These are phyloP conservation scores for Strongylocentrotus purpuratus DNA, from an alignment of 35 echinoderm and acorn worm genomes.

Conservation along the genomic window DNA sequence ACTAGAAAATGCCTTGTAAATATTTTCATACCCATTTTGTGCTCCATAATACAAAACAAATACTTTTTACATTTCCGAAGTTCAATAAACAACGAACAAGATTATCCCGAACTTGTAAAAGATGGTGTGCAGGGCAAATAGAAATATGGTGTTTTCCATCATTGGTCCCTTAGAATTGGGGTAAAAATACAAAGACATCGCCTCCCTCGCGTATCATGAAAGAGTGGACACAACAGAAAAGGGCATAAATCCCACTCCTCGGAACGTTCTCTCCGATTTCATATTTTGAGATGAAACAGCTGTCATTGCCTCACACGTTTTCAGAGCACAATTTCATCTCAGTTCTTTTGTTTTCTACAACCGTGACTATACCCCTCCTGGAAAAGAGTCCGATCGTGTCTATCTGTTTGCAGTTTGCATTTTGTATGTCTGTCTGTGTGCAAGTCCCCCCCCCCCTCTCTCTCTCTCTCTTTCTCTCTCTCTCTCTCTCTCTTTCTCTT, in stretches of 20 bases:
- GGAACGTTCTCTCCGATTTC: background rate
- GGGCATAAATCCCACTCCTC: conserved; percentile 14
- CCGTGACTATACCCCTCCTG: background rate
- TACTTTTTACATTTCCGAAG: background rate
- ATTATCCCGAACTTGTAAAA: background rate
- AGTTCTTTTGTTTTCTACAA: background rate
- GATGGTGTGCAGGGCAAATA: background rate
- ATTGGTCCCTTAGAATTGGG: background rate
- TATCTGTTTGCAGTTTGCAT: background rate
- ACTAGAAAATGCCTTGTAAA: background rate
- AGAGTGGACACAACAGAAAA: conserved; percentile 5
- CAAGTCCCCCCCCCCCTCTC: no score
- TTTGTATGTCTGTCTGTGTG: background rate
- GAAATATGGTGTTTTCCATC: conserved; percentile 25
- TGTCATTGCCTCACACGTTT: conserved; percentile 2
- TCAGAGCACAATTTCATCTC: background rate
- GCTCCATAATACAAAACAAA: background rate
- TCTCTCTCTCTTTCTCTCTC: no score
- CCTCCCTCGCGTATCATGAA: conserved; percentile 38
- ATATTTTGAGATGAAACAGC: conserved; percentile 49
- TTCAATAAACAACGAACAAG: background rate
- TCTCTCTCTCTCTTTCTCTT: background rate
- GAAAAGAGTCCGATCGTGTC: background rate
- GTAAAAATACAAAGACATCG: conserved; percentile 36
- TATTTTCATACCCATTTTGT: background rate